A percentile compares a stretch with the other conserved stretches of the same genome.
These are phyloP conservation scores for Psittacula derbiana DNA, from an alignment of 2,797 vertebrate genomes.

Conservation along the genomic window DNA sequence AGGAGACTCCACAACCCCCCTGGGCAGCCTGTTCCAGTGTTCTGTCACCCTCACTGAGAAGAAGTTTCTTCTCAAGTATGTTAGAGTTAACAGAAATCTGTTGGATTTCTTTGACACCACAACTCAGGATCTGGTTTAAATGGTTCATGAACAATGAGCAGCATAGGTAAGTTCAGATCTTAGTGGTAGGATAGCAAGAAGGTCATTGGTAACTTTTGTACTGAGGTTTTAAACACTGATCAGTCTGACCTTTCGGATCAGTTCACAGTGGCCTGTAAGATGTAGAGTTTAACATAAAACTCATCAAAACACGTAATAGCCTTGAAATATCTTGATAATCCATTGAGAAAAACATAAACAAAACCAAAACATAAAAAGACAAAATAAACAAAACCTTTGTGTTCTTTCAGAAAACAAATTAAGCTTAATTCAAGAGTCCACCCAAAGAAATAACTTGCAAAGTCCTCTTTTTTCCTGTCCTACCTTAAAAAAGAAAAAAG, in stretches of 20 bases:
- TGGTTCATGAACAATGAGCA: neutral
- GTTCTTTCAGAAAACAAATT: neutral
- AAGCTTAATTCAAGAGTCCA: neutral
- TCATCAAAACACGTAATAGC: neutral
- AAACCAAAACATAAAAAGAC: neutral
- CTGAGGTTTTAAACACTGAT: neutral
- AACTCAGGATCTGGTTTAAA: neutral
- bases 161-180: neutral
- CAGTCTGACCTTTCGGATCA: neutral
- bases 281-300: neutral
- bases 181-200: neutral
- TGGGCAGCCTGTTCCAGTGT: too few species aligned
- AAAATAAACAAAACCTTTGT: neutral
- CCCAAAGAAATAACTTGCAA: neutral
- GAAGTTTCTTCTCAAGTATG: too few species aligned
- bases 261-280: neutral
- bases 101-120: neutral
- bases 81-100: neutral
- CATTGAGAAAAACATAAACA: neutral
- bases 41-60: too few species aligned
- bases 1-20: too few species aligned
- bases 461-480: neutral
- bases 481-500: neutral
- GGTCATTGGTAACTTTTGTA: neutral
- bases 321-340: neutral